Evolutionary conservation across 1,140 invertebrate species (phyloP).

Genomic region (Berghia stephanieae): DNA sequence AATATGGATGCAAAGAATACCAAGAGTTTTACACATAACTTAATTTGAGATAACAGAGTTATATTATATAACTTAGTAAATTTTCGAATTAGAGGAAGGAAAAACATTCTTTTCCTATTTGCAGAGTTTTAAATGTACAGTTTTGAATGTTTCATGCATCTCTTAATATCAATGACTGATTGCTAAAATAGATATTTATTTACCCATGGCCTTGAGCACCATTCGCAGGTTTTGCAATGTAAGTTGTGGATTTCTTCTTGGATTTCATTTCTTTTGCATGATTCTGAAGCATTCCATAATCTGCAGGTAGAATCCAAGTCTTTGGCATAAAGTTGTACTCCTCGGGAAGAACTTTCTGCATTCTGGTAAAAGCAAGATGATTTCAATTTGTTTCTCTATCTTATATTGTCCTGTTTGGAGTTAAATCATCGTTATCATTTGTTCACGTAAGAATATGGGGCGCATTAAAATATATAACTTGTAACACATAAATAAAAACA

Average conservation of each 20-base stretch:
- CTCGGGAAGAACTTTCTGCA: slow-evolving; percentile 61
- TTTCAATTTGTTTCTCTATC: too few relatives aligned
- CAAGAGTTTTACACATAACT: too few relatives aligned
- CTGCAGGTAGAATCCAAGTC: slow-evolving; percentile 66
- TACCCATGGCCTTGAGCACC: slow-evolving; percentile 68
- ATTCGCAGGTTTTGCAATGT: slow-evolving; percentile 66
- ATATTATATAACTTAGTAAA: background rate
- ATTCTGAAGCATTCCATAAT: slow-evolving; percentile 56
- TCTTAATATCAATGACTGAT: too few relatives aligned
- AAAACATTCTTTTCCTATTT: background rate
- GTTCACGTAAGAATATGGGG: too few relatives aligned
- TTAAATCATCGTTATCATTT: too few relatives aligned
- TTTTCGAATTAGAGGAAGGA: background rate
- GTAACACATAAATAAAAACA: too few relatives aligned
- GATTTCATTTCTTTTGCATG: slow-evolving; percentile 62
- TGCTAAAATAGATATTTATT: slow-evolving; percentile 23
- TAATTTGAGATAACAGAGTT: too few relatives aligned
- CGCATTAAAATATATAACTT: too few relatives aligned
- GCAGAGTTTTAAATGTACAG: background rate
- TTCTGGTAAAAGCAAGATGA: slow-evolving; percentile 52
- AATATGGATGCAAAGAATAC: background rate
- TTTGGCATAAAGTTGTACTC: slow-evolving; percentile 65
- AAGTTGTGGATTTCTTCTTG: slow-evolving; percentile 63
- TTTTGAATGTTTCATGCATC: too few relatives aligned
- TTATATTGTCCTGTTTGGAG: too few relatives aligned